Evolutionary conservation across 2,113 vertebrate species (phyloP).

Genomic region (Pyrgilauda ruficollis): DNA sequence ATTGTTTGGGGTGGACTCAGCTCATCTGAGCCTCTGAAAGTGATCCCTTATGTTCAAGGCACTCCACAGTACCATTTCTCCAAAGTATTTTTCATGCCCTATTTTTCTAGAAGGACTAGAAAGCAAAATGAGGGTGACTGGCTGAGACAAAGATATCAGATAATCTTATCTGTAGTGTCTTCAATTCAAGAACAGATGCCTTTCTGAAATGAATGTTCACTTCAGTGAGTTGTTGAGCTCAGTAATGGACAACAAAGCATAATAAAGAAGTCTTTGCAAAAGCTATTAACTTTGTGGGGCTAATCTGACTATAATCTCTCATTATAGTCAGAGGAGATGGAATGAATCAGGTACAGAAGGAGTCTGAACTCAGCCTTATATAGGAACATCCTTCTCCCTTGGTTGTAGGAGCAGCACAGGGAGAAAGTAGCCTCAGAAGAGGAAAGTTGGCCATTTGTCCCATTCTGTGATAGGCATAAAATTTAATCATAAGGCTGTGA

Average conservation of each 20-base stretch:
- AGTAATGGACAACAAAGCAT: not conserved
- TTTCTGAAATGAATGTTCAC: not conserved
- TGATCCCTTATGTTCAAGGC: not conserved
- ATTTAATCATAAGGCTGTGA: not conserved
- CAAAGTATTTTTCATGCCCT: not conserved
- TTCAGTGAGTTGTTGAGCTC: not conserved
- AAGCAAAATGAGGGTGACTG: not conserved
- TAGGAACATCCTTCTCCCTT: not conserved
- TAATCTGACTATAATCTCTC: not conserved
- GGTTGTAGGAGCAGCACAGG: not conserved
- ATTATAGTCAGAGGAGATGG: not conserved
- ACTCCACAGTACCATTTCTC: not conserved
- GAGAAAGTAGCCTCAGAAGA: not conserved
- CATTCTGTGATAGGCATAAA: not conserved
- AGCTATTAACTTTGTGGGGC: not conserved
- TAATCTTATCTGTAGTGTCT: not conserved
- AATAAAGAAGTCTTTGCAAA: not conserved
- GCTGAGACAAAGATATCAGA: not conserved
- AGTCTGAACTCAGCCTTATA: not conserved
- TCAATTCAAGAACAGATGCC: not conserved
- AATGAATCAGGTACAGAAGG: not conserved
- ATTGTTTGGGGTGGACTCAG: not conserved
- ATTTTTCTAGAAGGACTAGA: not conserved
- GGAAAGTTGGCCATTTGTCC: not conserved
- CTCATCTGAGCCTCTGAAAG: not conserved